Evolutionary conservation across 2,797 vertebrate species (phyloP).

Genomic region (Sebastes wilsoni): DNA sequence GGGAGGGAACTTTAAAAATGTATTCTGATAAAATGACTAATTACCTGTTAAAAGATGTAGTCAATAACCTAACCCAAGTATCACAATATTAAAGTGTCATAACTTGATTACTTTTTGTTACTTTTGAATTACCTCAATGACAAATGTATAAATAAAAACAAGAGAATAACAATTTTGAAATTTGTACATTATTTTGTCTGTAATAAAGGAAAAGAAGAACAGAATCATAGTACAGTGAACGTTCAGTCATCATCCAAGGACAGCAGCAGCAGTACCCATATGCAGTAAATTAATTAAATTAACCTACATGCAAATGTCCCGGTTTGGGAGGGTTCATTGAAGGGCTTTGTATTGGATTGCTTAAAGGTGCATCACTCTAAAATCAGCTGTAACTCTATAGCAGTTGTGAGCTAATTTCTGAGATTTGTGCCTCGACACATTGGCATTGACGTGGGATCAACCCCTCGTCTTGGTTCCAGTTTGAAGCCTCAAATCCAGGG

Average conservation of each 20-base stretch:
- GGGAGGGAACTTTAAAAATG: not conserved
- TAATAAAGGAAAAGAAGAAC: no score
- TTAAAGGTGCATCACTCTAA: not conserved
- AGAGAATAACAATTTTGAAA: no score
- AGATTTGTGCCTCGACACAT: not conserved
- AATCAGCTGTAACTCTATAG: not conserved
- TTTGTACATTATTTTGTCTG: no score
- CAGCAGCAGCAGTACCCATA: no score
- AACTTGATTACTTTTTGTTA: not conserved
- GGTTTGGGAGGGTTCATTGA: not conserved
- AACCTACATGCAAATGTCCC: no score
- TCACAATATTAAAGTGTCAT: not conserved
- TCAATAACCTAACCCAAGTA: not conserved
- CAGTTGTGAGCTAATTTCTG: not conserved
- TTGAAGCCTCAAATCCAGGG: not conserved
- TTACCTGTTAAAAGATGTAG: not conserved
- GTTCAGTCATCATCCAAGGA: no score
- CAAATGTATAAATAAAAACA: not conserved
- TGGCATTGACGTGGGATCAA: not conserved
- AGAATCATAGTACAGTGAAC: no score
- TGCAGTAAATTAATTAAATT: no score
- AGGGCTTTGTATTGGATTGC: not conserved
- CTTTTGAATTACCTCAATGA: not conserved
- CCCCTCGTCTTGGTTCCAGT: not conserved
- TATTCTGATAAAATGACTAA: not conserved